phyloP scores from a whole-genome alignment of 2,888 invertebrate genomes.

The Crematogaster levior region DNA sequence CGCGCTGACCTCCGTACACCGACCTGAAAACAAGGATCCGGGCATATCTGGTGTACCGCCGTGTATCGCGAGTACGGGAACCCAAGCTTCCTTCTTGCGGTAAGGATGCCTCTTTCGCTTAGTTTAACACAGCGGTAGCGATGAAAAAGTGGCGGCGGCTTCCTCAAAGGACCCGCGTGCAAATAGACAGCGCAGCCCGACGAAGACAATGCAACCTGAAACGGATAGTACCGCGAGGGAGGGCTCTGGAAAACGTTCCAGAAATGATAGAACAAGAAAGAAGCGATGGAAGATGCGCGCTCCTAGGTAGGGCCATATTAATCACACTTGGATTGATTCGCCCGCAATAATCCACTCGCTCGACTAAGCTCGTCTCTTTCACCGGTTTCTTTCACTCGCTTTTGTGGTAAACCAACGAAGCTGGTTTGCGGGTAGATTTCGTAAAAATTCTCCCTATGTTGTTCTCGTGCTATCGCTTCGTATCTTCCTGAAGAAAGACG shows the following conservation, averaged over 20 bases:
- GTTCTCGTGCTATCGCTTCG: slow-evolving; percentile 1
- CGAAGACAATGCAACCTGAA: slow-evolving; percentile 81
- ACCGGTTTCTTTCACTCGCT: slow-evolving; percentile 65
- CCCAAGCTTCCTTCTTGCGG: slow-evolving; percentile 67
- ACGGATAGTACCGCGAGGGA: slow-evolving; percentile 79
- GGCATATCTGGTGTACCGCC: slow-evolving; percentile 67
- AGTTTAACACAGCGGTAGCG: slow-evolving; percentile 81
- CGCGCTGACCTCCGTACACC: slow-evolving; percentile 72
- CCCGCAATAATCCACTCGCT: slow-evolving; percentile 55
- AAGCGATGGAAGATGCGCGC: slow-evolving; percentile 48
- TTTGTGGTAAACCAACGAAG: slow-evolving; percentile 69
- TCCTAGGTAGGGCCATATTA: slow-evolving; percentile 59
- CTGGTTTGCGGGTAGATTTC: slow-evolving; percentile 30
- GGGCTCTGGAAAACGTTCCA: slow-evolving; percentile 53
- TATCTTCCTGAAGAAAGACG: not conserved
- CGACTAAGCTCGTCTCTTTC: slow-evolving; percentile 63
- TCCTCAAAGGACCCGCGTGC: slow-evolving; percentile 77
- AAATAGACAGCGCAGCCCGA: slow-evolving; percentile 71
- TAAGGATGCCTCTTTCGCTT: slow-evolving; percentile 80
- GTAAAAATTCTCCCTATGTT: not conserved
- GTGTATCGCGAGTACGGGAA: slow-evolving; percentile 72
- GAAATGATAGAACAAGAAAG: slow-evolving; percentile 64
- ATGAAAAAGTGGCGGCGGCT: slow-evolving; percentile 76
- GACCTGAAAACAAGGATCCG: slow-evolving; percentile 70
- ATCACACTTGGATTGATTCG: slow-evolving; percentile 74